These are phyloP conservation scores for Euphydryas editha DNA, from an alignment of 2,888 invertebrate genomes.

Conservation along the genomic window DNA sequence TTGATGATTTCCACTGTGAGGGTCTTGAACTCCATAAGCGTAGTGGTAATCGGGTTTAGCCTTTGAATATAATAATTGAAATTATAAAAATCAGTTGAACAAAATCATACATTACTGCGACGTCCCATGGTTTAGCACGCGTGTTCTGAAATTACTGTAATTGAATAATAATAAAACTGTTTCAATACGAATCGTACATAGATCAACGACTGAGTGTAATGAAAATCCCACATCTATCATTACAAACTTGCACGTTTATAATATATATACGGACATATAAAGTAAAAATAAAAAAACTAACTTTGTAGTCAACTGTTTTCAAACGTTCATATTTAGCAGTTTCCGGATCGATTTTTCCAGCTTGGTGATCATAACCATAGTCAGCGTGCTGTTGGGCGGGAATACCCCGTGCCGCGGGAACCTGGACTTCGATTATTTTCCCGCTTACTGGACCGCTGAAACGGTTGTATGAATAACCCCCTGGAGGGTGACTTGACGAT, in stretches of 20 bases:
- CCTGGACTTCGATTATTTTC: slow-evolving; percentile 81
- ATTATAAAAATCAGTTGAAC: neutral
- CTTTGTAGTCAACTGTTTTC: slow-evolving; percentile 87
- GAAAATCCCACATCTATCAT: too few relatives aligned
- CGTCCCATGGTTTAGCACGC: too few relatives aligned
- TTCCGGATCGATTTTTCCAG: slow-evolving; percentile 74
- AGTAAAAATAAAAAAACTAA: slow-evolving; percentile 50
- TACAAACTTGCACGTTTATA: neutral
- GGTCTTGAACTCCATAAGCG: slow-evolving; percentile 90
- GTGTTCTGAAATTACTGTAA: too few relatives aligned
- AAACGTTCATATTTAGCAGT: slow-evolving; percentile 79
- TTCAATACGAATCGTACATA: too few relatives aligned
- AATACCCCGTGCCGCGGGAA: slow-evolving; percentile 73
- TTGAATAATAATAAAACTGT: too few relatives aligned
- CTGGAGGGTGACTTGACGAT: slow-evolving; percentile 61
- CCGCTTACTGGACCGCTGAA: slow-evolving; percentile 91
- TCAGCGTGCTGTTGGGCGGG: slow-evolving; percentile 78
- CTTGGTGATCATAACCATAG: slow-evolving; percentile 77
- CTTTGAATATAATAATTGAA: slow-evolving; percentile 54
- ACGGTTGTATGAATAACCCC: slow-evolving; percentile 87
- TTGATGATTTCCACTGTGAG: slow-evolving; percentile 88
- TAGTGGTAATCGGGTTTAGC: slow-evolving; percentile 90
- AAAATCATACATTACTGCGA: neutral
- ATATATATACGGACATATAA: neutral
- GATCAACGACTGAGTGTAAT: neutral